A percentile compares a stretch with the other conserved stretches of the same genome.
Conservation (phyloP, 2,888 invertebrate genomes). For the Phyllotreta striolata region DNA sequence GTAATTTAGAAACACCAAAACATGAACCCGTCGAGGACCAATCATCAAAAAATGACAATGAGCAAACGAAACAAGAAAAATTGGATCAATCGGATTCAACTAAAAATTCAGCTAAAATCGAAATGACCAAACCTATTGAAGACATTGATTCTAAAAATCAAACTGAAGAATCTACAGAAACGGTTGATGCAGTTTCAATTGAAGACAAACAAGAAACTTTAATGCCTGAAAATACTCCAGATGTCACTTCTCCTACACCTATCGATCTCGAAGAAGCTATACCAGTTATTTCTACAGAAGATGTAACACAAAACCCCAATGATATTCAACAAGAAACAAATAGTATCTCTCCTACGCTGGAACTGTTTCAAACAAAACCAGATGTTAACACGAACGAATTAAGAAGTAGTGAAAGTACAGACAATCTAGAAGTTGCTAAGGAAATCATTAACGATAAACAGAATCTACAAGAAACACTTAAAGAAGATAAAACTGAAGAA, state of each 20-base stretch:
- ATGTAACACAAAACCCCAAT: conserved; percentile 38
- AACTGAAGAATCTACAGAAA: not conserved
- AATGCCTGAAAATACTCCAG: conserved; percentile 1
- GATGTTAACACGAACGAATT: too few relatives aligned
- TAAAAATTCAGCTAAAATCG: too few relatives aligned
- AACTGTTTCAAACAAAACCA: too few relatives aligned
- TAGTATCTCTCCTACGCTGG: not conserved
- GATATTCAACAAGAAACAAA: conserved; percentile 7
- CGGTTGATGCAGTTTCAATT: conserved; percentile 19
- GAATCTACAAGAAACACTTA: not conserved
- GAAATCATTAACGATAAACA: too few relatives aligned
- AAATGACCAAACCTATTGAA: too few relatives aligned
- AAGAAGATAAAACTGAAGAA: not conserved
- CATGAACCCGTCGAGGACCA: too few relatives aligned
- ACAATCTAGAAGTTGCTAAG: too few relatives aligned
- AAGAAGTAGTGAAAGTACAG: too few relatives aligned
- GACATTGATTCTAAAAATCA: too few relatives aligned
- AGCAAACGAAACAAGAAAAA: too few relatives aligned
- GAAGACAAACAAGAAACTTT: conserved; percentile 22
- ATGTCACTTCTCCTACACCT: conserved; percentile 25
- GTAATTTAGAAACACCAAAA: not conserved
- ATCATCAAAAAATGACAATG: too few relatives aligned
- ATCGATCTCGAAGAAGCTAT: conserved; percentile 12
- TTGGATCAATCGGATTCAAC: too few relatives aligned
- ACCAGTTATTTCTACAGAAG: conserved; percentile 28